phyloP scores from a whole-genome alignment of 1,140 invertebrate species.

The Lepidotrigona ventralis region DNA sequence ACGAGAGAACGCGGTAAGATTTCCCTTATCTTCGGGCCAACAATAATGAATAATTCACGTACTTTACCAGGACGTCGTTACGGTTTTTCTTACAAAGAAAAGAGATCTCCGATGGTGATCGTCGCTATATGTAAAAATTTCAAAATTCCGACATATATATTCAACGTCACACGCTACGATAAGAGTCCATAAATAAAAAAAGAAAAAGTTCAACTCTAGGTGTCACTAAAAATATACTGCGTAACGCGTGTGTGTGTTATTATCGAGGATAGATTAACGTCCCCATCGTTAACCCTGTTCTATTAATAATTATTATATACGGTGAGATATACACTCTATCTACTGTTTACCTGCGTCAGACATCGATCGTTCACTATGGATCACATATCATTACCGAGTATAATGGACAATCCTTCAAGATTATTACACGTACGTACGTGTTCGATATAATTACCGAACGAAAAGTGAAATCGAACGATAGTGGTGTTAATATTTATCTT shows the following conservation, averaged over 20 bases:
- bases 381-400: background rate
- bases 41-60: background rate
- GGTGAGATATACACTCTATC: background rate
- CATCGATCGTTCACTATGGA: background rate
- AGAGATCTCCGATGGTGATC: background rate
- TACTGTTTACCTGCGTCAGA: background rate
- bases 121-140: background rate
- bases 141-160: background rate
- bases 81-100: background rate
- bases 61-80: no score
- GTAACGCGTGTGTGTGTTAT: background rate
- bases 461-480: background rate
- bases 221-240: background rate
- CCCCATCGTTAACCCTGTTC: conserved; percentile 13
- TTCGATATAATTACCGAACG: background rate
- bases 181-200: background rate
- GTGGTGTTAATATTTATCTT: background rate
- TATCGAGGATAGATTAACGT: conserved; percentile 12
- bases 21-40: background rate
- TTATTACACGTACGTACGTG: background rate
- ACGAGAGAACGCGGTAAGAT: conserved; percentile 87
- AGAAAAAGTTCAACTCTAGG: background rate
- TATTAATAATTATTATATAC: conserved; percentile 19
- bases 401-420: background rate
- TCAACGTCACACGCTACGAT: background rate